Evolutionary conservation across 2,113 vertebrate genomes (phyloP).

Genomic region (Lethenteron reissneri): DNA sequence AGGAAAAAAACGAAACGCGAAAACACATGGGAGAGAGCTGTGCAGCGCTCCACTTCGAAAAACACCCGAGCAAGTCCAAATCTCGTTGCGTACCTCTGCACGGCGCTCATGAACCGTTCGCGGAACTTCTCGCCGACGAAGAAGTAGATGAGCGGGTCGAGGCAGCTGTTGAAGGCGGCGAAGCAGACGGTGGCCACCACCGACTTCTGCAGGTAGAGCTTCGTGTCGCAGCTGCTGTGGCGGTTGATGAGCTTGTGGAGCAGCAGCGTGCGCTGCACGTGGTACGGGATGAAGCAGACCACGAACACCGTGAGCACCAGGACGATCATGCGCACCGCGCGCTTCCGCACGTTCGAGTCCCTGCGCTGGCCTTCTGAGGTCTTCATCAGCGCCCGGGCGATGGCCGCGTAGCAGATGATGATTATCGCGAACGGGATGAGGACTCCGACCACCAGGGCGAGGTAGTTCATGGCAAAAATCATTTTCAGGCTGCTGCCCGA

Average conservation of each 20-base stretch:
- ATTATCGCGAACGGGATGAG: conserved; percentile 52
- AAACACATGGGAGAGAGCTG: too few species aligned
- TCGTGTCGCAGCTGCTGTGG: conserved; percentile 20
- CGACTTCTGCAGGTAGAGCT: conserved; percentile 45
- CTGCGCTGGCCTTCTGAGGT: conserved; percentile 24
- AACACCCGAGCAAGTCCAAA: too few species aligned
- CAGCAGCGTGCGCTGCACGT: conserved; percentile 57
- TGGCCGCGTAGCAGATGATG: conserved; percentile 57
- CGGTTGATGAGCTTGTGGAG: conserved; percentile 26
- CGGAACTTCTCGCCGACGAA: conserved; percentile 75
- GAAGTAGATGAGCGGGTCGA: conserved; percentile 78
- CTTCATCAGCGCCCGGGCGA: conserved; percentile 38
- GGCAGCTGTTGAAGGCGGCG: conserved; percentile 71
- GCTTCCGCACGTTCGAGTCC: conserved; percentile 25
- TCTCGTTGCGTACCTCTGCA: background rate
- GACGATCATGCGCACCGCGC: conserved; percentile 67
- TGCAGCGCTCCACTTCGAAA: too few species aligned
- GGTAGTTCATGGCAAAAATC: conserved; percentile 33
- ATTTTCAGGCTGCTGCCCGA: conserved; percentile 15
- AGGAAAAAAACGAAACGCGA: too few species aligned
- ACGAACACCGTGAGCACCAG: conserved; percentile 60
- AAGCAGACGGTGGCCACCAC: conserved; percentile 66
- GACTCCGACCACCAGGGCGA: conserved; percentile 53
- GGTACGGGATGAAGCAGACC: conserved; percentile 70
- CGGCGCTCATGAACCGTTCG: conserved; percentile 24